These are phyloP conservation scores for Erannis defoliaria DNA, from an alignment of 2,888 invertebrate species.

Conservation along the genomic window DNA sequence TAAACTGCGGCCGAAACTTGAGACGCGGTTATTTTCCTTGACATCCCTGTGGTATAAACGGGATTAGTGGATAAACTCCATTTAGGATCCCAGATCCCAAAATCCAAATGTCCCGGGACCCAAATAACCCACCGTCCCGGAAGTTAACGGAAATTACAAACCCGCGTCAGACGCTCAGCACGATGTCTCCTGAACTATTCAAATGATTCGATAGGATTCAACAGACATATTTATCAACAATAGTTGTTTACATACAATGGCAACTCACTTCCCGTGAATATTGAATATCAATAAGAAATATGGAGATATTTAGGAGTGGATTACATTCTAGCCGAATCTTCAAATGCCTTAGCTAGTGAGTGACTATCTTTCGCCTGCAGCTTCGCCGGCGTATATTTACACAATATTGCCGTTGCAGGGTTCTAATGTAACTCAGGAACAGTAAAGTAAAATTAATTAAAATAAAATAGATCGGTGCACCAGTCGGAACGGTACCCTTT, in stretches of 20 bases:
- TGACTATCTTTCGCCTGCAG: too few species aligned
- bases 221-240: constrained; percentile 34
- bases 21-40: constrained; percentile 46
- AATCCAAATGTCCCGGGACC: constrained; percentile 34
- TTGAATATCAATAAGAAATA: constrained; percentile 25
- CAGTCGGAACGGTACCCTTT: too few species aligned
- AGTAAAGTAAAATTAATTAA: too few species aligned
- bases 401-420: too few species aligned
- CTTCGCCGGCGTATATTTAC: too few species aligned
- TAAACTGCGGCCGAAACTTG: constrained; percentile 41
- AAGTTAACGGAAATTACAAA: constrained; percentile 69
- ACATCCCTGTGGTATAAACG: constrained; percentile 54
- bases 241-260: constrained; percentile 44
- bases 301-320: not conserved
- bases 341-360: not conserved
- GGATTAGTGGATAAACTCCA: constrained; percentile 63
- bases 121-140: constrained; percentile 44
- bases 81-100: constrained; percentile 56
- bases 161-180: constrained; percentile 63
- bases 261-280: constrained; percentile 35
- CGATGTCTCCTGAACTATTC: constrained; percentile 39
- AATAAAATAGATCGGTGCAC: too few species aligned
- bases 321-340: not conserved
- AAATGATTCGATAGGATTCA: constrained; percentile 29
- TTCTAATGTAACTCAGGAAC: too few species aligned